Base-by-base conservation (phyloP, 1,140 invertebrate species). In the Galendromus occidentalis region DNA sequence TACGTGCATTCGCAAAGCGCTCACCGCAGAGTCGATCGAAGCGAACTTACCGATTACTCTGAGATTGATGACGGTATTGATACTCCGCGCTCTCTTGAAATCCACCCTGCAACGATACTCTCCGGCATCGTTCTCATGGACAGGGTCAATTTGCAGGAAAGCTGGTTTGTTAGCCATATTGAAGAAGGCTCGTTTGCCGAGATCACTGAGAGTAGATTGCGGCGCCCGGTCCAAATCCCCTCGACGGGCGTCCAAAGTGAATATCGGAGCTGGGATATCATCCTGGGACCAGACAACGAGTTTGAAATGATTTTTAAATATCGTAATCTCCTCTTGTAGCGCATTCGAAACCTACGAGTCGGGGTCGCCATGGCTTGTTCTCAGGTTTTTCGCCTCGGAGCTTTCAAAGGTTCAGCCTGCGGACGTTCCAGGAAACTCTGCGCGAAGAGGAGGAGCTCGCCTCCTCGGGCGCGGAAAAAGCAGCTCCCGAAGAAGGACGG, bases 31-130 rank as follows among this genome's bases (percentile, higher is more conserved):
- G 4, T 39, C 33, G 4, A 39, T 39, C 9, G 9, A 12, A 14
- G 20, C 9, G n/a, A 29, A 85, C 84, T 84, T 80, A 93, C 89
- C 87, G 74, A 91, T 90, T 69, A 92, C 87, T 70, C 87, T 88
- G 69, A 93, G 81, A 74, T 88, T 86, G 72, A 91, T 87, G 76
- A 88, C 85, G 73, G 85, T 87, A 76, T 91, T 92, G 70, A 87
- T 82, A 1, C 88, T 91, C 0, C 87, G 87, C 9, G 88, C 89
- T 72, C 88, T 88, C 72, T 83, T 84, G 75, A 91, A 93, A 74
- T 92, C 89, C 2, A 91, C 89, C 67, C 89, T 80, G 75, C 88
- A 91, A 65, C 88, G 79, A 73, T 91, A 91, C 67, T 88, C 80
- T 17, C 88, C 88, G 72, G 88, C 86, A 73, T 91, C 89, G 68